Evolutionary conservation across 2,797 vertebrate species (phyloP).

Genomic region (Phoeniculus purpureus): DNA sequence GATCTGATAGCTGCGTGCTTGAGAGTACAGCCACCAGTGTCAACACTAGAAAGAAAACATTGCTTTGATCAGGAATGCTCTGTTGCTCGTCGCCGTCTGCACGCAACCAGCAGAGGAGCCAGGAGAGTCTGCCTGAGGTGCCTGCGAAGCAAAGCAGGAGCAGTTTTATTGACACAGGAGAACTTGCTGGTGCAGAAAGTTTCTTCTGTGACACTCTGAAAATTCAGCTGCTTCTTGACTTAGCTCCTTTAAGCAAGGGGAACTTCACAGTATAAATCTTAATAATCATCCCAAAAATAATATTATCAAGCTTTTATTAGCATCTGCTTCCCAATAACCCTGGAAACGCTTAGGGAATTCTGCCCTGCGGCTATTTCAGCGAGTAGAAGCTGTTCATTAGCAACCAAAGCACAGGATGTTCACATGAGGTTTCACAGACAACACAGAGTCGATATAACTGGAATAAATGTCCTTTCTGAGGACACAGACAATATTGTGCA

Average conservation of each 20-base stretch:
- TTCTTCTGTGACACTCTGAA: background rate
- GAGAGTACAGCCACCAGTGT: accelerated
- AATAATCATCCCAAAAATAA: background rate
- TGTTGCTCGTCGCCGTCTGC: background rate
- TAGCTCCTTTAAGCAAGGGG: background rate
- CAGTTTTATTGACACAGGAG: background rate
- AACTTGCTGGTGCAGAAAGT: background rate
- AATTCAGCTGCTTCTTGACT: background rate
- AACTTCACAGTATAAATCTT: background rate
- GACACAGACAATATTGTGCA: background rate
- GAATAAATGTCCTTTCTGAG: background rate
- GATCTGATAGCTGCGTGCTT: background rate
- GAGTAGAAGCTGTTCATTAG: background rate
- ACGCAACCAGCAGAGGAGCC: background rate
- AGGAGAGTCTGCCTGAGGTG: background rate
- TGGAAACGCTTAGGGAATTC: background rate
- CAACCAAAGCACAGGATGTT: background rate
- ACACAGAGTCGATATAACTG: background rate
- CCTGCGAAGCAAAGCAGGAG: background rate
- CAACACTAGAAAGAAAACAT: background rate
- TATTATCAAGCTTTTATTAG: background rate
- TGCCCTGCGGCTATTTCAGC: background rate
- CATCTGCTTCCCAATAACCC: background rate
- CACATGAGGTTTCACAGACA: background rate
- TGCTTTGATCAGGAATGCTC: background rate